Base-by-base conservation (phyloP, 2,797 vertebrate genomes). In the Sebastiscus tertius region DNA sequence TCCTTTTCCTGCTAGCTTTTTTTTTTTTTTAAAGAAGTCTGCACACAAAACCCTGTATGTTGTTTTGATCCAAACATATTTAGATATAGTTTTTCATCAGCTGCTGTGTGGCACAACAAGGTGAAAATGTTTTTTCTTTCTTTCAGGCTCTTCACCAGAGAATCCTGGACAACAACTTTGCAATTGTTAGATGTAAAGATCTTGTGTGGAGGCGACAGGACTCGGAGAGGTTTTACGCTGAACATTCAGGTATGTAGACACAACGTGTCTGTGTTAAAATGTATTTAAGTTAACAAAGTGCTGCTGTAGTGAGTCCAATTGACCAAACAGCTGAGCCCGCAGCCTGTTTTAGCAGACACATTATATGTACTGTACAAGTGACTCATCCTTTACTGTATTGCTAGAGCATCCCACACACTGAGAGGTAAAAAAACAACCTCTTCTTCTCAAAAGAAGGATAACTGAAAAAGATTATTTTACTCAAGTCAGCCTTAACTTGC, bases 151-250 rank as follows among this genome's bases (percentile, higher is more conserved):
- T 99, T 90, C 97, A 98, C 75, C 94, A 97, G 73, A 96, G 88
- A 86, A 99, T 99, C 80, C 91, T 98, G 54, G 95, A 95, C 46
- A 95, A 97, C 91, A 94, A 91, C 12, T 98, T 99, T 89, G 83
- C 96, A 42, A 97, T 99, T 4, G 92, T 99, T 63, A 94, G 94
- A 79, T 92, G 84, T 75, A 97, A 95, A 93, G 95, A 97, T 29
- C 93, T 98, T 6, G 75, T 90, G 8, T 99, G 97, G 96, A 94
- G 81, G 36, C 91, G 80, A 75, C 92, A 94, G 72, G 96, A 98
- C 74, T 98, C 97, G 3, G 95, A 95, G 88, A 95, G 65, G 56
- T 99, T 99, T 93, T 99, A 99, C 66, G 93, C 89, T 52, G 97
- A 99, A 82, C 98, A 98, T 79, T 91, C 96, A 91, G 98, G 98